Base-by-base conservation (phyloP, 2,888 invertebrate genomes). In the Mythimna ferrago region DNA sequence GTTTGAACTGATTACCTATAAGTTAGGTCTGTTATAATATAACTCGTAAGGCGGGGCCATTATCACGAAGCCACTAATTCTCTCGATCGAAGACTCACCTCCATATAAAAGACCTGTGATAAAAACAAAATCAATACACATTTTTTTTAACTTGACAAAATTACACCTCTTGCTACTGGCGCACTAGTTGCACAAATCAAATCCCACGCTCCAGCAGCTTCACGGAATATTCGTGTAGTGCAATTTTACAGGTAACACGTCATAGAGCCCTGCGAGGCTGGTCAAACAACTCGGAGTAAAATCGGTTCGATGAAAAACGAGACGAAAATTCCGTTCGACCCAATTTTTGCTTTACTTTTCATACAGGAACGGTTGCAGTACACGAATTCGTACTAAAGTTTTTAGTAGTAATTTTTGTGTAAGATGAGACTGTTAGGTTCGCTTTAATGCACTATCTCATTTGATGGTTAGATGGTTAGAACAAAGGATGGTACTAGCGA, bases 221-320 rank as follows among this genome's bases (percentile, higher is more conserved):
- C 21, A n/a, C 44, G n/a, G 54, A 53, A 44, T 54, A 2, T 44
- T 32, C 48, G 21, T 26, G 57, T 64, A 21, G 10, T 48, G 19
- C 6, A 67, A 56, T 73, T 73, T 74, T 21, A 11, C 54, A 61
- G 48, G 38, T 26, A 68, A 74, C 11, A 35, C 32, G 54, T 56
- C 48, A 68, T 53, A 38, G 48, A 67, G 26, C n/a, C n/a, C 1
- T 21, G 21, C 21, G 67, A 68, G 38, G 51, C 68, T 41, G 32
- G 14, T 61, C 74, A 74, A 74, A 68, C 68, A 68, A 68, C 54
- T 68, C 74, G 21, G 11, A 6, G 67, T 14, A 61, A 67, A 54
- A 74, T 61, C 60, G 19, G 19, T 32, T 9, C 54, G 21, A 51
- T 56, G 48, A 74, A 73, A 74, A 74, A 74, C 19, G 21, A 61